Conservation (phyloP, 1,140 invertebrate species). For the Brevipalpus yothersi region DNA sequence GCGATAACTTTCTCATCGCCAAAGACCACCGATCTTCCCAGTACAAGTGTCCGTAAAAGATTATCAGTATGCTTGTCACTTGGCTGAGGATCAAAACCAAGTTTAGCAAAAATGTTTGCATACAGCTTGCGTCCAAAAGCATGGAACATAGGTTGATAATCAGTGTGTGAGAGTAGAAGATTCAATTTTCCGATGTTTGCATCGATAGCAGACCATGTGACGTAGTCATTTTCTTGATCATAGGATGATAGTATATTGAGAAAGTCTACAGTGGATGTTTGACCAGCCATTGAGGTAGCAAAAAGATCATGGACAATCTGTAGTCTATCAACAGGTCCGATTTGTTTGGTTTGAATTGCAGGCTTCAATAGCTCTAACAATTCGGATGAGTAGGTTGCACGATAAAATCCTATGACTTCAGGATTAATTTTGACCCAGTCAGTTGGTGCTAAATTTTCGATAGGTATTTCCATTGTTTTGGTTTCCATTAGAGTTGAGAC, state of each 20-base stretch:
- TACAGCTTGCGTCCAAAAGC: slow-evolving; percentile 42
- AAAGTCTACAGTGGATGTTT: slow-evolving; percentile 47
- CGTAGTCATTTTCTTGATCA: slow-evolving; percentile 63
- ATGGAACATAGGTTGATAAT: slow-evolving; percentile 39
- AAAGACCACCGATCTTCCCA: slow-evolving; percentile 52
- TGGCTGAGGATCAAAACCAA: slow-evolving; percentile 36
- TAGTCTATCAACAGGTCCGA: slow-evolving; percentile 70
- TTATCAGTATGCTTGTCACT: slow-evolving; percentile 42
- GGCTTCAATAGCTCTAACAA: slow-evolving; percentile 50
- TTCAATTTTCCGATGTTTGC: slow-evolving; percentile 44
- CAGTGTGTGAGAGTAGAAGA: slow-evolving; percentile 46
- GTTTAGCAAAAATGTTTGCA: slow-evolving; percentile 32
- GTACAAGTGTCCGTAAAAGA: slow-evolving; percentile 52
- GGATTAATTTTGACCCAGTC: slow-evolving; percentile 20
- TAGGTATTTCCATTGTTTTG: slow-evolving; percentile 19
- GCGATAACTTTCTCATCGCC: slow-evolving; percentile 45
- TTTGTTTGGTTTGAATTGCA: slow-evolving; percentile 42
- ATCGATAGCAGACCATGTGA: slow-evolving; percentile 65
- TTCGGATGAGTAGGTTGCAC: slow-evolving; percentile 55
- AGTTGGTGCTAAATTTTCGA: background rate
- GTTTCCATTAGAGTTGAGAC: slow-evolving; percentile 35
- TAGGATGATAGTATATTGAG: slow-evolving; percentile 46
- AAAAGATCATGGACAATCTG: slow-evolving; percentile 53
- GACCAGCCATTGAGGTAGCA: slow-evolving; percentile 45
- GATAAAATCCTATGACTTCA: slow-evolving; percentile 26